Evolutionary conservation across 1,140 invertebrate species (phyloP).

Genomic region (Drosophila aff.): DNA sequence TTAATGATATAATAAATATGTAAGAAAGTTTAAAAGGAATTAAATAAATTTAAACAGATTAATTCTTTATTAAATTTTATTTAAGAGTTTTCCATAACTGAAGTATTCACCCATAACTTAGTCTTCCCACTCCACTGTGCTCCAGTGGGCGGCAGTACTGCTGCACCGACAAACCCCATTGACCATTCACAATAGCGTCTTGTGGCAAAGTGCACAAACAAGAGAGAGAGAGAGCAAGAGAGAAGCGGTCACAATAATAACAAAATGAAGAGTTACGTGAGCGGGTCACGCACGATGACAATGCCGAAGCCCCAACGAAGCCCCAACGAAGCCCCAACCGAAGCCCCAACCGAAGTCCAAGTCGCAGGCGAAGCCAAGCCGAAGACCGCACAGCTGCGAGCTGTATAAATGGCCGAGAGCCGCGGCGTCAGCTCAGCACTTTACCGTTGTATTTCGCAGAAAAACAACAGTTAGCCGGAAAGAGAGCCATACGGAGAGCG

Average conservation of each 20-base stretch:
- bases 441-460: constrained; percentile 59
- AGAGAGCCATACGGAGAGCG: constrained; percentile 33
- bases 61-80: not conserved
- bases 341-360: constrained; percentile 17
- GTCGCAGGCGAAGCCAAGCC: constrained; percentile 21
- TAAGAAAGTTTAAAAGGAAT: too few relatives aligned
- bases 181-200: constrained; percentile 30
- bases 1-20: too few relatives aligned
- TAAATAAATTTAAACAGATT: too few relatives aligned
- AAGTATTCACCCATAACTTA: not conserved
- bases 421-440: constrained; percentile 56
- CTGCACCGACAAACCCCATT: constrained; percentile 27
- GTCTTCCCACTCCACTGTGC: constrained; percentile 1
- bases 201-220: constrained; percentile 22
- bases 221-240: constrained; percentile 9
- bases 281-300: constrained; percentile 46
- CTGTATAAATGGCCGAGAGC: constrained; percentile 67
- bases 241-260: constrained; percentile 57
- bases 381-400: constrained; percentile 30
- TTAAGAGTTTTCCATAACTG: not conserved
- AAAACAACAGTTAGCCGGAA: constrained; percentile 55
- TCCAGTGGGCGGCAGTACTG: constrained; percentile 2
- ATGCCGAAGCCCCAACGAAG: constrained; percentile 37
- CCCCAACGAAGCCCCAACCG: constrained; percentile 27
- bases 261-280: constrained; percentile 75